A percentile compares a stretch with the other conserved stretches of the same genome.
These are phyloP conservation scores for Idaea aversata DNA, from an alignment of 2,888 invertebrate species.

Conservation along the genomic window DNA sequence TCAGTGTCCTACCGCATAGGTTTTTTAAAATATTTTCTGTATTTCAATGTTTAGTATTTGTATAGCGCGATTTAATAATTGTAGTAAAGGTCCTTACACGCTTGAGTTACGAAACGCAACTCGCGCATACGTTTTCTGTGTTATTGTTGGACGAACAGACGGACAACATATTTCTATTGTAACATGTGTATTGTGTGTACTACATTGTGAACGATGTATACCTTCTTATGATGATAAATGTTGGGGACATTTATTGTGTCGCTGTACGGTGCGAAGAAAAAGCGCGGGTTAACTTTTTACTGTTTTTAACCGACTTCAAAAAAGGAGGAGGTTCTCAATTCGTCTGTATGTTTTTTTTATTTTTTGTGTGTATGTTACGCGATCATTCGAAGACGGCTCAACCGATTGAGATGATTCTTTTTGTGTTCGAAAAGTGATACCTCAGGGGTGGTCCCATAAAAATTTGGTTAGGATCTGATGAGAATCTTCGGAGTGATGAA, in stretches of 20 bases:
- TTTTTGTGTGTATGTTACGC: no score
- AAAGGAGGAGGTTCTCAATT: no score
- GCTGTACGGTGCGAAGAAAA: conserved; percentile 41
- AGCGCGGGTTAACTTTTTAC: neutral
- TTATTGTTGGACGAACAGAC: neutral
- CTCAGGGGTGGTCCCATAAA: no score
- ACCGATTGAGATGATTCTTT: no score
- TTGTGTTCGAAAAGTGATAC: no score
- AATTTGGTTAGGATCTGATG: no score
- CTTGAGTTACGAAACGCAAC: neutral
- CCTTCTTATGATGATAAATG: conserved; percentile 76
- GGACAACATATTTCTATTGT: conserved; percentile 20
- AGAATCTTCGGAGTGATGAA: no score
- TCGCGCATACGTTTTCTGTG: neutral
- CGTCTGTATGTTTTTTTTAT: no score
- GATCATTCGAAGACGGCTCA: no score
- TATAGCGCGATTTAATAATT: neutral
- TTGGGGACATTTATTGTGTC: conserved; percentile 46
- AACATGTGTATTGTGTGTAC: conserved; percentile 29
- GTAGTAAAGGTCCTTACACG: neutral
- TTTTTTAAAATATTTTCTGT: no score
- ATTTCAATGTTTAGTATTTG: neutral
- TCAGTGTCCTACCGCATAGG: no score
- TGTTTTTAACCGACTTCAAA: no score
- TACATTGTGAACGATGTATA: conserved; percentile 46